Conservation (phyloP, 2,888 invertebrate genomes). For the Eucera pruinosa region DNA sequence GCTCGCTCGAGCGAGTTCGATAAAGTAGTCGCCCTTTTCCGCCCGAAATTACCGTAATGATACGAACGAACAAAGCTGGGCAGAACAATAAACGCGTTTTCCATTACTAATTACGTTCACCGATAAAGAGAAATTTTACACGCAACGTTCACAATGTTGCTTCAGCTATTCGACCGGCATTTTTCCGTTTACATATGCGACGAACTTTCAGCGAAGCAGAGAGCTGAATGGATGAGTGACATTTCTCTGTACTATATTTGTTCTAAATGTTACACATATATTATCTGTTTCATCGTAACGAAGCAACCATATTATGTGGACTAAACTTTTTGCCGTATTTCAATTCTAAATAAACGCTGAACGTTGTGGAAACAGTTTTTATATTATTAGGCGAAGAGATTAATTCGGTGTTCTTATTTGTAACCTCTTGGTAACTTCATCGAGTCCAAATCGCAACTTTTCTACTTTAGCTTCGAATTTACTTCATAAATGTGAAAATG, state of each 20-base stretch:
- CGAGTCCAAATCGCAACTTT: no score
- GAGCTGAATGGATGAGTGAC: not conserved
- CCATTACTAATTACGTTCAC: not conserved
- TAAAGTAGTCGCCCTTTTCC: not conserved
- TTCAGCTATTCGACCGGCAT: not conserved
- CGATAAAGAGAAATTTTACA: not conserved
- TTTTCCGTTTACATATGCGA: not conserved
- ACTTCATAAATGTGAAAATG: no score
- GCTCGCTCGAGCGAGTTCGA: not conserved
- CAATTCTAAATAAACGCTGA: no score
- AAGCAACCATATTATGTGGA: constrained; percentile 2
- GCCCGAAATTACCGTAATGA: not conserved
- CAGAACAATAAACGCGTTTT: not conserved
- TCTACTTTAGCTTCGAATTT: no score
- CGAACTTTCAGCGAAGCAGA: not conserved
- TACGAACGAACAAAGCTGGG: not conserved
- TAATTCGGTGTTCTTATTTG: no score
- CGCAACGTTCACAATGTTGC: no score
- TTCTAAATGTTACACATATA: not conserved
- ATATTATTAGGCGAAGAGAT: no score
- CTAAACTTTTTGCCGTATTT: no score
- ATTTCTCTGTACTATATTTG: not conserved
- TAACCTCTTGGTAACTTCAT: no score
- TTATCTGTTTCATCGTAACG: constrained; percentile 1
- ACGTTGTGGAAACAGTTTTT: no score